Conservation (phyloP, 1,140 invertebrate genomes). For the Copidosoma floridanum region DNA sequence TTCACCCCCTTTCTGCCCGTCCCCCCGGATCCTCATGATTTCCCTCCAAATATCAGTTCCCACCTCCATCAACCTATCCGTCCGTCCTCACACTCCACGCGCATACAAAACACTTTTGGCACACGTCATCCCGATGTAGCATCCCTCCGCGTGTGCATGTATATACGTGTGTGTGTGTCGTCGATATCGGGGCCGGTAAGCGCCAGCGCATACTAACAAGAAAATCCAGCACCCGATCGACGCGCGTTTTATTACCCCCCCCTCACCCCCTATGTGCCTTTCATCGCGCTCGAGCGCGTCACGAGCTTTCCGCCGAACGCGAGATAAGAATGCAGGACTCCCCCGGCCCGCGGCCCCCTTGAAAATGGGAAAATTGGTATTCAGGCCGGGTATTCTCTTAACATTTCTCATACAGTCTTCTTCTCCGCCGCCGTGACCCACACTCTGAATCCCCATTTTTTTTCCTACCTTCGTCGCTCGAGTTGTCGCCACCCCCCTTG, state of each 20-base stretch:
- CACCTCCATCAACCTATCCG: too few relatives aligned
- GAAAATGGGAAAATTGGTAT: slow-evolving; percentile 12
- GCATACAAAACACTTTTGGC: neutral
- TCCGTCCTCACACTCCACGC: too few relatives aligned
- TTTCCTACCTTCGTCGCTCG: neutral
- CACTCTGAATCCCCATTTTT: neutral
- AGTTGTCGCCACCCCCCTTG: too few relatives aligned
- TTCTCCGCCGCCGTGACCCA: neutral
- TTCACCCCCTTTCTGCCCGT: too few relatives aligned
- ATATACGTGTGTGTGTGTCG: too few relatives aligned
- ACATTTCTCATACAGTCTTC: neutral
- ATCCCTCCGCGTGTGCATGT: neutral
- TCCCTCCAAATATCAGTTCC: too few relatives aligned
- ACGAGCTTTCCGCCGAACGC: neutral
- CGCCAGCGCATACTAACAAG: neutral
- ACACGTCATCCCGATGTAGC: neutral
- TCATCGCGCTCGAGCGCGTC: neutral
- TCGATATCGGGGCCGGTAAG: neutral
- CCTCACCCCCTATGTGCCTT: too few relatives aligned
- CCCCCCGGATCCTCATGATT: too few relatives aligned
- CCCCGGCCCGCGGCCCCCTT: too few relatives aligned
- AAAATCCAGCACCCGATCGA: neutral
- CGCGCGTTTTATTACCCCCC: neutral
- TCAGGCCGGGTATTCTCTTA: slow-evolving; percentile 3
- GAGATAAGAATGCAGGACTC: slow-evolving; percentile 9